Evolutionary conservation across 2,797 vertebrate genomes (phyloP).

Genomic region (Cyprinodon diabolis): DNA sequence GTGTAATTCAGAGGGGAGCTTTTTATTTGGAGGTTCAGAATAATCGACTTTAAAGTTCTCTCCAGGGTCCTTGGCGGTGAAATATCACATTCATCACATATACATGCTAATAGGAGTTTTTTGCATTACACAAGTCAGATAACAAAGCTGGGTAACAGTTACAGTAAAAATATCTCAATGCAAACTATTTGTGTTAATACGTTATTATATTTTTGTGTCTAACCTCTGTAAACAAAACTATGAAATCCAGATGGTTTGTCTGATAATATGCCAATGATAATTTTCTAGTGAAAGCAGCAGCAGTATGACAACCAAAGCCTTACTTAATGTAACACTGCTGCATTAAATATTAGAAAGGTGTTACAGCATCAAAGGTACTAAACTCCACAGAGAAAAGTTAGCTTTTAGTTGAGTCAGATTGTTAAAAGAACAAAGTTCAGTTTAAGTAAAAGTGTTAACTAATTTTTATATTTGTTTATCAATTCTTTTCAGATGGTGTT

Average conservation of each 20-base stretch:
- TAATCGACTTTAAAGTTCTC: conserved; percentile 46
- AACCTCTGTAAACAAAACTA: too few relatives aligned
- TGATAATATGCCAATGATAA: too few relatives aligned
- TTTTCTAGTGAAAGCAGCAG: too few relatives aligned
- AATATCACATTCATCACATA: neutral
- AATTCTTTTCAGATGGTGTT: too few relatives aligned
- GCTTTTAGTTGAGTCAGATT: neutral
- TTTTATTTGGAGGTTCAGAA: conserved; percentile 37
- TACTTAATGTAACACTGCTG: too few relatives aligned
- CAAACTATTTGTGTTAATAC: neutral
- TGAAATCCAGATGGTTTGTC: too few relatives aligned
- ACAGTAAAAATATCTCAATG: neutral
- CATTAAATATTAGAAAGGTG: too few relatives aligned
- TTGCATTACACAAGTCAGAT: neutral
- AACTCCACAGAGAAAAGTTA: neutral
- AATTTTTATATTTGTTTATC: too few relatives aligned
- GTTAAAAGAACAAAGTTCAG: too few relatives aligned
- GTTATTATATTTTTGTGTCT: neutral
- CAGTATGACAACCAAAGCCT: too few relatives aligned
- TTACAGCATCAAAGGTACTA: too few relatives aligned
- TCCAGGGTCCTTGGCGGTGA: conserved; percentile 24
- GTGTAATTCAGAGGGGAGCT: conserved; percentile 55
- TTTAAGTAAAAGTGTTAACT: too few relatives aligned
- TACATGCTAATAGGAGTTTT: neutral
- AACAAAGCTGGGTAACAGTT: neutral